Evolutionary conservation across 2,113 vertebrate genomes (phyloP).

Genomic region (Chamaea fasciata): DNA sequence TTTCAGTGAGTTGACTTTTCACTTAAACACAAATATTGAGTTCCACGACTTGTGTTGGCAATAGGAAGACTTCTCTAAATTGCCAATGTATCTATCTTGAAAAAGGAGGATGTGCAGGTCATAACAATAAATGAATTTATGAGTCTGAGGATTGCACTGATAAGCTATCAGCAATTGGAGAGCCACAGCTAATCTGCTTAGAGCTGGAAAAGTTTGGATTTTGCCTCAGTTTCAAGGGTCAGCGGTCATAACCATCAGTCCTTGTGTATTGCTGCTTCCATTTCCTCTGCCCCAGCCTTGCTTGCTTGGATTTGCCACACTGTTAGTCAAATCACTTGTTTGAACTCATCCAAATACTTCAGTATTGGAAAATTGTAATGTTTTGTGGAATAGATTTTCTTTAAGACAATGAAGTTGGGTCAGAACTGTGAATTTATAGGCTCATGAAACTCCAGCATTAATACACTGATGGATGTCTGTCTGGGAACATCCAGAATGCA

Average conservation of each 20-base stretch:
- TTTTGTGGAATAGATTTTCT: not conserved
- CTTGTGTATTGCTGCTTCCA: accelerated
- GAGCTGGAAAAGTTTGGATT: not conserved
- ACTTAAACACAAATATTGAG: not conserved
- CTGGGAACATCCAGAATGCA: not conserved
- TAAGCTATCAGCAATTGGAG: not conserved
- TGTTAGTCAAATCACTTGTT: not conserved
- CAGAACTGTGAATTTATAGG: not conserved
- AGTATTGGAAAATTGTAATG: not conserved
- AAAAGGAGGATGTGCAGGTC: not conserved
- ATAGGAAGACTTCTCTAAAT: not conserved
- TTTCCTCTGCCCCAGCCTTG: not conserved
- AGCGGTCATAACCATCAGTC: not conserved
- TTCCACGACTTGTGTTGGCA: not conserved
- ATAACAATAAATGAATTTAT: not conserved
- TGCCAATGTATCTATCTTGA: not conserved
- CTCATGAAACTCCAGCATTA: not conserved
- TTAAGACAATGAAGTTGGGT: not conserved
- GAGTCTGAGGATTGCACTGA: not conserved
- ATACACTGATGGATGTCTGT: not conserved
- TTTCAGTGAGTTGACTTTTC: not conserved
- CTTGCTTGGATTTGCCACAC: not conserved
- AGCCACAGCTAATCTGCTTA: not conserved
- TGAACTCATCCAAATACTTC: not conserved
- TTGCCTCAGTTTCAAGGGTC: not conserved